Evolutionary conservation across 2,888 invertebrate genomes (phyloP).

Genomic region (Mayetiola destructor): DNA sequence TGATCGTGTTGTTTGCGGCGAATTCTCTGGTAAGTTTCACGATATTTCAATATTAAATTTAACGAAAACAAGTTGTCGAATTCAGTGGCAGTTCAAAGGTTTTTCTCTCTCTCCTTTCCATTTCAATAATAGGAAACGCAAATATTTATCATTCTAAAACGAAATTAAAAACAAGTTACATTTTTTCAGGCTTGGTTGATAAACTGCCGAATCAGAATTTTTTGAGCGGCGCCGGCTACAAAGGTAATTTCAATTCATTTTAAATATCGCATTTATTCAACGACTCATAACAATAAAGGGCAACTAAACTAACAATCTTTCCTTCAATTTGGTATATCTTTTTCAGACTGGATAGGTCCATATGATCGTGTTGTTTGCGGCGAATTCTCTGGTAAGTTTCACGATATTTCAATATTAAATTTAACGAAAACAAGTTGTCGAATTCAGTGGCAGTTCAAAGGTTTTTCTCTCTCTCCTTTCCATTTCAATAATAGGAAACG

Average conservation of each 20-base stretch:
- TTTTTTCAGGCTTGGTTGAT: constrained; percentile 16
- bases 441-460: no score
- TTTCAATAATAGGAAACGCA: no score
- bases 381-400: constrained; percentile 71
- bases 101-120: no score
- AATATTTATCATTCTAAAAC: no score
- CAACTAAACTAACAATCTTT: not conserved
- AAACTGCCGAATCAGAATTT: constrained; percentile 17
- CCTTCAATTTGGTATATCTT: not conserved
- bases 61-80: no score
- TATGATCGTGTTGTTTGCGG: constrained; percentile 90
- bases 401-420: not conserved
- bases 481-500: no score
- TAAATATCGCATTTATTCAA: not conserved
- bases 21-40: constrained; percentile 69
- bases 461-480: no score
- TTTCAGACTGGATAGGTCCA: constrained; percentile 84
- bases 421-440: no score
- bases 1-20: constrained; percentile 88
- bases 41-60: no score
- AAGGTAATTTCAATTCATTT: constrained; percentile 11
- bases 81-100: no score
- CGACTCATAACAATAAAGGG: not conserved
- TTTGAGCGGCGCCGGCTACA: constrained; percentile 16
- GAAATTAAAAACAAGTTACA: not conserved